phyloP scores from a whole-genome alignment of 2,797 vertebrate species.

The Furcifer pardalis region DNA sequence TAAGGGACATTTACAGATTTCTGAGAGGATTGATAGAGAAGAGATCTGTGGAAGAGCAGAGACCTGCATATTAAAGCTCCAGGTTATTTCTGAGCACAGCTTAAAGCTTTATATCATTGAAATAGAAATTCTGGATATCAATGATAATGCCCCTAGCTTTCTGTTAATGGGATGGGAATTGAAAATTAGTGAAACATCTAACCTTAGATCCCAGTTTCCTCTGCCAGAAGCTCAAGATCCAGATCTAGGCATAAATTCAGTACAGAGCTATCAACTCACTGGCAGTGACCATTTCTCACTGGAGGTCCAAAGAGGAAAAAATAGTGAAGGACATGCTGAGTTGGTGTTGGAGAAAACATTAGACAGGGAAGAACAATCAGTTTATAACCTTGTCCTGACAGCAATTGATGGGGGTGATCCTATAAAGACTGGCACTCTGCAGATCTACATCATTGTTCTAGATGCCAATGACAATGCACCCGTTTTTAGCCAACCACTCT shows the following conservation, averaged over 20 bases:
- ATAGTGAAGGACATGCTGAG: background rate
- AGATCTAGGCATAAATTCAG: slow-evolving; percentile 57
- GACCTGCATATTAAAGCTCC: background rate
- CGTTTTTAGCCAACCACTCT: background rate
- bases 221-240: slow-evolving; percentile 66
- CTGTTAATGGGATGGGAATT: background rate
- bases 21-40: slow-evolving; percentile 5
- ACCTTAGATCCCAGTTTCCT: background rate
- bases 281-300: slow-evolving; percentile 12
- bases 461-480: slow-evolving; percentile 4
- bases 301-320: background rate
- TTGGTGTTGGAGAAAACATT: background rate
- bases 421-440: background rate
- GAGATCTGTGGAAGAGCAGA: slow-evolving; percentile 42
- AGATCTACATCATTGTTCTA: background rate
- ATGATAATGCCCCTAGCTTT: slow-evolving; percentile 65
- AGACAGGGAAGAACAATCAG: slow-evolving; percentile 1
- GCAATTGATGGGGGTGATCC: slow-evolving; percentile 16
- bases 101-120: slow-evolving; percentile 64
- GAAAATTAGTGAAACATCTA: background rate
- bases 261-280: slow-evolving; percentile 4
- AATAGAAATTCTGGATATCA: slow-evolving; percentile 71
- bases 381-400: background rate
- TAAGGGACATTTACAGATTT: slow-evolving; percentile 69
- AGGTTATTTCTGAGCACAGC: slow-evolving; percentile 7